Evolutionary conservation across 37 sponge, comb jelly and placozoan species (phyloP).

Genomic region (Halichondria panicea): DNA sequence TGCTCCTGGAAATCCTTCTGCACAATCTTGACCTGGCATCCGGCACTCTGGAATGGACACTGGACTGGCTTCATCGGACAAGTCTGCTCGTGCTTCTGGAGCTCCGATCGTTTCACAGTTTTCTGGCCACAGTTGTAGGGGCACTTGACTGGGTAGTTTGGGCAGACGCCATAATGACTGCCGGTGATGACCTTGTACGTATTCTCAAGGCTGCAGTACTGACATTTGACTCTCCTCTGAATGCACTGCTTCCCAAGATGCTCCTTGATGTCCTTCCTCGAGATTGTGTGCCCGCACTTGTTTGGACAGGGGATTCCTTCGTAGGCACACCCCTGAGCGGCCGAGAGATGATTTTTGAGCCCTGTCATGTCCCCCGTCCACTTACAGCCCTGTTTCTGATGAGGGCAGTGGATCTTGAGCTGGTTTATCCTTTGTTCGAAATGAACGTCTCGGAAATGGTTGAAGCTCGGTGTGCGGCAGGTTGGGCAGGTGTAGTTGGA

Average conservation of each 20-base stretch:
- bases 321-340: conserved; percentile 39
- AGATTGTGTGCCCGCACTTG: conserved; percentile 41
- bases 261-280: conserved; percentile 25
- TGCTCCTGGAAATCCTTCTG: conserved; percentile 47
- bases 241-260: conserved; percentile 48
- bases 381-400: conserved; percentile 55
- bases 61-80: conserved; percentile 25
- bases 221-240: conserved; percentile 30
- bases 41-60: conserved; percentile 42
- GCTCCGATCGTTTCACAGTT: conserved; percentile 21
- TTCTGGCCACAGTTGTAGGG: conserved; percentile 50
- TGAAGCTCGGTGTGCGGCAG: conserved; percentile 52
- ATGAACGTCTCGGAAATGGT: conserved; percentile 59
- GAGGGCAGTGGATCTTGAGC: conserved; percentile 52
- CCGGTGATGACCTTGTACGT: conserved; percentile 40
- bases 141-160: conserved; percentile 53
- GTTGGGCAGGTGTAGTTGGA: conserved; percentile 47
- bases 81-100: conserved; percentile 35
- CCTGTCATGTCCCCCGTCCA: conserved; percentile 43
- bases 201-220: conserved; percentile 51
- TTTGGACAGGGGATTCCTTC: conserved; percentile 32
- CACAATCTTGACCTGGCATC: conserved; percentile 38
- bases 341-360: conserved; percentile 24
- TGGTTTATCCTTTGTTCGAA: conserved; percentile 35
- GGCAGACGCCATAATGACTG: conserved; percentile 43